Evolutionary conservation across 2,888 invertebrate species (phyloP).

Genomic region (Latrodectus elegans): DNA sequence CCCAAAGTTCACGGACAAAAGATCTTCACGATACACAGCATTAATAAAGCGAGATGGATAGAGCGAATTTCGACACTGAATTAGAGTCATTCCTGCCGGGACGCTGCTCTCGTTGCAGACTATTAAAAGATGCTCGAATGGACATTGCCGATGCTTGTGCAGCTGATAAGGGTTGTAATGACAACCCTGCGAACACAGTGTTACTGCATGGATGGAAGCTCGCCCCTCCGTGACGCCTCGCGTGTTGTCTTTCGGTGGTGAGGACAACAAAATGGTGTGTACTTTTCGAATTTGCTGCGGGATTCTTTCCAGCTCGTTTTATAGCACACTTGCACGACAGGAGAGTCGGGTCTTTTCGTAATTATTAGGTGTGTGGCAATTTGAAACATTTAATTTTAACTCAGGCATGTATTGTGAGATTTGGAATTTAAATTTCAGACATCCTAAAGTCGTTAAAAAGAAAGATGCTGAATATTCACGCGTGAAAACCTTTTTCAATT

Average conservation of each 20-base stretch:
- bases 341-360: too few relatives aligned
- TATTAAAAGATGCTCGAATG: neutral
- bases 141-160: neutral
- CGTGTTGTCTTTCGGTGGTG: neutral
- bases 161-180: neutral
- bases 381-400: too few relatives aligned
- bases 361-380: too few relatives aligned
- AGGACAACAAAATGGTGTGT: neutral
- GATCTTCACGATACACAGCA: slow-evolving; percentile 20
- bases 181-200: neutral
- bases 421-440: too few relatives aligned
- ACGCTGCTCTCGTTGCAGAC: neutral
- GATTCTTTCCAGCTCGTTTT: too few relatives aligned
- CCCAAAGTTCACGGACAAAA: neutral
- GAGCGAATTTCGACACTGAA: slow-evolving; percentile 9
- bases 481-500: too few relatives aligned
- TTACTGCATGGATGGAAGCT: neutral
- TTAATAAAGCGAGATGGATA: slow-evolving; percentile 41
- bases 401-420: too few relatives aligned
- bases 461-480: too few relatives aligned
- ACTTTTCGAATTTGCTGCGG: neutral
- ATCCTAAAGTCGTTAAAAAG: too few relatives aligned
- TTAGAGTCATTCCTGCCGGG: slow-evolving; percentile 14
- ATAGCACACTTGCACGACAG: too few relatives aligned
- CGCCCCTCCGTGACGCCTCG: neutral